Conservation (phyloP, 1,140 invertebrate species). For the Formica selysi region DNA sequence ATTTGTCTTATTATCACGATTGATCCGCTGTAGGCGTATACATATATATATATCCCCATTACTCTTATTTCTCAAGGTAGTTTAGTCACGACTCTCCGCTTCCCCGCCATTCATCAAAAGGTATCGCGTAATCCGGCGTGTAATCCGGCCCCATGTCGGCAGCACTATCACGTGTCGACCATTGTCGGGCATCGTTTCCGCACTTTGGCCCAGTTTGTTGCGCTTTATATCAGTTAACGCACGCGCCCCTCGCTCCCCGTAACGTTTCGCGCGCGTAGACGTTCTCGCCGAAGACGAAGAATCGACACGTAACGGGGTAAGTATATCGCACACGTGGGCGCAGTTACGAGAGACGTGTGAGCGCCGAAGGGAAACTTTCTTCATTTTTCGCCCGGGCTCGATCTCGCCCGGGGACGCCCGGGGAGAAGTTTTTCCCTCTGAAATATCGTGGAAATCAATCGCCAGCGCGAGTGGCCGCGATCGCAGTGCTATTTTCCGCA, state of each 20-base stretch:
- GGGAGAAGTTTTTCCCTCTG: slow-evolving; percentile 69
- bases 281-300: slow-evolving; percentile 48
- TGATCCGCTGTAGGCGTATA: not conserved
- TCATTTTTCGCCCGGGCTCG: slow-evolving; percentile 82
- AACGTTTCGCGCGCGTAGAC: not conserved
- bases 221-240: slow-evolving; percentile 64
- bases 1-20: slow-evolving; percentile 10
- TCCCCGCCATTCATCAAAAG: slow-evolving; percentile 6
- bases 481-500: slow-evolving; percentile 66
- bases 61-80: slow-evolving; percentile 15
- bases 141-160: not conserved
- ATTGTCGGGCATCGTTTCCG: not conserved
- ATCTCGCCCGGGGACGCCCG: slow-evolving; percentile 18
- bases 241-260: not conserved
- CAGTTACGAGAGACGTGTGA: slow-evolving; percentile 82
- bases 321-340: slow-evolving; percentile 74
- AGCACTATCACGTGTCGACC: slow-evolving; percentile 1
- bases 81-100: not conserved
- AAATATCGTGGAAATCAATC: slow-evolving; percentile 85
- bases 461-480: slow-evolving; percentile 75
- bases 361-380: slow-evolving; percentile 82
- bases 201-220: slow-evolving; percentile 38
- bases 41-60: not conserved
- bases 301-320: slow-evolving; percentile 55
- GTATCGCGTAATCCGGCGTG: slow-evolving; percentile 26